These are phyloP conservation scores for Sarcophaga variegata DNA, from an alignment of 2,888 invertebrate genomes.

Conservation along the genomic window DNA sequence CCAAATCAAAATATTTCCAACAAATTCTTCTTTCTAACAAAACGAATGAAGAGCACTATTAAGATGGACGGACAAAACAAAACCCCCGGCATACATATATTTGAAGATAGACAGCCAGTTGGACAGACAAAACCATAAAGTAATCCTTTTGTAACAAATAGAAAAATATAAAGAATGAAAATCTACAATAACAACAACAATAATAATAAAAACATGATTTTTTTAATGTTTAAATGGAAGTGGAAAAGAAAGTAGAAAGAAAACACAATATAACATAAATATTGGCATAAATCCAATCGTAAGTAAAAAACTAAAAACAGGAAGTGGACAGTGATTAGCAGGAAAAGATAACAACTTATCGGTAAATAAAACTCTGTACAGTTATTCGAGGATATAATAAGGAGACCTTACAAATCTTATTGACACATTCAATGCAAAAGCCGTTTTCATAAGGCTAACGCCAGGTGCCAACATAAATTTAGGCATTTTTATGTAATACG, in stretches of 20 bases:
- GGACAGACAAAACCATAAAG: conserved; percentile 64
- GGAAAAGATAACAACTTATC: no score
- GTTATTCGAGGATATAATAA: no score
- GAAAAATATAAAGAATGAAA: neutral
- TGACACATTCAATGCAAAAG: no score
- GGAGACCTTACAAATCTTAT: no score
- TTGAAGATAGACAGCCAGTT: neutral
- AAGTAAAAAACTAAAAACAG: conserved; percentile 32
- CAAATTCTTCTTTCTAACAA: neutral
- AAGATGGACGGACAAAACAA: conserved; percentile 31
- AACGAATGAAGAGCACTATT: neutral
- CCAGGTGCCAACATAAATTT: no score
- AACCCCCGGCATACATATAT: neutral
- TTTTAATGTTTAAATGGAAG: conserved; percentile 59
- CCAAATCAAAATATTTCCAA: conserved; percentile 6
- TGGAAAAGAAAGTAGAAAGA: neutral
- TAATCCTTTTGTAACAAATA: conserved; percentile 59
- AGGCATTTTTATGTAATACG: no score
- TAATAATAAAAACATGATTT: conserved; percentile 38
- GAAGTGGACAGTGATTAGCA: neutral
- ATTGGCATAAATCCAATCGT: conserved; percentile 68
- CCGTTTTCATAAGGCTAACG: no score
- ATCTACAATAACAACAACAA: no score
- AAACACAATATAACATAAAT: conserved; percentile 64
- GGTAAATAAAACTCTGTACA: neutral